A percentile compares a stretch with the other conserved stretches of the same genome.
These are phyloP conservation scores for Lordiphosa collinella DNA, from an alignment of 1,140 invertebrate genomes.

Conservation along the genomic window DNA sequence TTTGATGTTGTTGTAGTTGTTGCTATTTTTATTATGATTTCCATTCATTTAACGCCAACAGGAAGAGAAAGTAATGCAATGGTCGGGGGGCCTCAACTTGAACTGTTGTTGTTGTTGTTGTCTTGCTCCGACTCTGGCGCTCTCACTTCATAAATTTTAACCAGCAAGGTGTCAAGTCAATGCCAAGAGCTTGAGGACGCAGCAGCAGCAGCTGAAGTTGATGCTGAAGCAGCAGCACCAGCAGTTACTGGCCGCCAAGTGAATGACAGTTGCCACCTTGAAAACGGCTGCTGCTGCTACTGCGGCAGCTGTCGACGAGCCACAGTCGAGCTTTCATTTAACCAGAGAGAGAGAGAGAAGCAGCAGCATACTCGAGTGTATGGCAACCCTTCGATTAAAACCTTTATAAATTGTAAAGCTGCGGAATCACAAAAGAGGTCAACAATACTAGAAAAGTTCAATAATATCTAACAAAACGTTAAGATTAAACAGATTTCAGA, in stretches of 20 bases:
- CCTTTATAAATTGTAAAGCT: too few species aligned
- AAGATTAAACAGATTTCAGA: too few species aligned
- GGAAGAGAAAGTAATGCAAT: constrained; percentile 74
- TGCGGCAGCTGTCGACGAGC: constrained; percentile 57
- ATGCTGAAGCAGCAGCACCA: constrained; percentile 27
- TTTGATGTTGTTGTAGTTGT: constrained; percentile 25
- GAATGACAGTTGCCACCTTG: constrained; percentile 76
- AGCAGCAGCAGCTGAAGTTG: constrained; percentile 12
- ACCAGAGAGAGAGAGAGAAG: constrained; percentile 13
- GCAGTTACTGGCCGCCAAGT: constrained; percentile 48
- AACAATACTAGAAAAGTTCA: too few species aligned
- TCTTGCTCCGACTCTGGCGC: constrained; percentile 34
- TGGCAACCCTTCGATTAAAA: too few species aligned
- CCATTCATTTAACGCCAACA: constrained; percentile 69
- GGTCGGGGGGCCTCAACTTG: constrained; percentile 29
- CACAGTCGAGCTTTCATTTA: constrained; percentile 68
- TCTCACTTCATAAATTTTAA: constrained; percentile 73
- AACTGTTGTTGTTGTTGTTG: constrained; percentile 7
- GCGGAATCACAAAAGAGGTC: too few species aligned
- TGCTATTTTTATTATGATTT: constrained; percentile 43
- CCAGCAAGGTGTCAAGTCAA: constrained; percentile 71
- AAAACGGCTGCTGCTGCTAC: constrained; percentile 41
- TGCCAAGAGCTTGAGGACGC: constrained; percentile 52
- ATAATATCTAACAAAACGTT: too few species aligned
- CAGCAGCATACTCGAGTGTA: background rate